Conservation (phyloP, 2,888 invertebrate species). For the Nemurella pictetii region DNA sequence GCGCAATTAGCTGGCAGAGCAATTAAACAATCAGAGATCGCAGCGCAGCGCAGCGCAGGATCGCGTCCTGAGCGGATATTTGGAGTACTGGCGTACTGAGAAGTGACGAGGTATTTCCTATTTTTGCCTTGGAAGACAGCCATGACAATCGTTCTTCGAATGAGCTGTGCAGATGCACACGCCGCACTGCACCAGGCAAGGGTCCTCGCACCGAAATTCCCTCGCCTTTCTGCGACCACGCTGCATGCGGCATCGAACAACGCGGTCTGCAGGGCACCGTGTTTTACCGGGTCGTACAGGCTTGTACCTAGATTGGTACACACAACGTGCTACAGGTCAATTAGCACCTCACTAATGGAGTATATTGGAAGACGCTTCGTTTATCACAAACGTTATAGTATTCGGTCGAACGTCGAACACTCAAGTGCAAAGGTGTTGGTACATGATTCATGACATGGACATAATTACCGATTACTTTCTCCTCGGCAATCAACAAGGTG, state of each 20-base stretch:
- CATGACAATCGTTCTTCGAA: background rate
- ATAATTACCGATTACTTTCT: no score
- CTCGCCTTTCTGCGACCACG: no score
- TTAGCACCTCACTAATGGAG: background rate
- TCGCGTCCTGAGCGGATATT: background rate
- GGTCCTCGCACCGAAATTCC: no score
- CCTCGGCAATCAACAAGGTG: no score
- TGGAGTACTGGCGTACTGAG: background rate
- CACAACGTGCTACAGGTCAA: background rate
- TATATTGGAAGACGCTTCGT: background rate
- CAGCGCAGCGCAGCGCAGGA: background rate
- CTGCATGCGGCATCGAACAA: no score
- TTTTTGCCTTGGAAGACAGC: slow-evolving; percentile 17
- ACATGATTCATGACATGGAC: no score
- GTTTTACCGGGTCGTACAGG: no score
- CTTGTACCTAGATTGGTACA: no score
- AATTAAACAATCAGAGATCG: background rate
- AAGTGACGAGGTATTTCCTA: background rate
- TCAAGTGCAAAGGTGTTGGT: no score
- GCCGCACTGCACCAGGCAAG: background rate
- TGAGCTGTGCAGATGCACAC: background rate
- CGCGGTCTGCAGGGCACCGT: no score
- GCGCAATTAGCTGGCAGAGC: background rate
- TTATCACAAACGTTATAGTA: no score
- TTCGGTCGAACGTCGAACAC: no score